Conservation (phyloP, 2,113 vertebrate species). For the human (Homo sapiens) region DNA sequence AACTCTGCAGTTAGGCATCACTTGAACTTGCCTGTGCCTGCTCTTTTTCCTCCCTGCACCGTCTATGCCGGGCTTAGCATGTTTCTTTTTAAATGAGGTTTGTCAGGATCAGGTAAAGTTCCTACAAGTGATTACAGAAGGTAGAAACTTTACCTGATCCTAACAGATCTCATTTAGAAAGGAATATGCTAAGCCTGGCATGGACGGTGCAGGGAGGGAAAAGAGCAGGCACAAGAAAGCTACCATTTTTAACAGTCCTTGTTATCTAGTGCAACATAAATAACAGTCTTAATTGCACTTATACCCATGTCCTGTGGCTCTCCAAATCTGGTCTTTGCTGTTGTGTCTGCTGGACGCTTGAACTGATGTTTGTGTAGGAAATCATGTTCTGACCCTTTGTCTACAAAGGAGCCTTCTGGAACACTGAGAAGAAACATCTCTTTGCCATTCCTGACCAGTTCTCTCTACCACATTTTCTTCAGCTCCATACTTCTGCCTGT, state of each 20-base stretch:
- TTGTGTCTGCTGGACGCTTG: background rate
- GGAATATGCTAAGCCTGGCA: rapidly evolving
- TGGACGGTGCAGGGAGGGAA: background rate
- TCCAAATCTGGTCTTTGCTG: background rate
- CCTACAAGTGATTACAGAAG: background rate
- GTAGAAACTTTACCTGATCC: background rate
- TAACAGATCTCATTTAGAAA: background rate
- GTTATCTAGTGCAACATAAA: background rate
- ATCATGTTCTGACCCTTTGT: no score
- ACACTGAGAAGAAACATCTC: background rate
- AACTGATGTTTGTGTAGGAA: background rate
- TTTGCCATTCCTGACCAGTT: background rate
- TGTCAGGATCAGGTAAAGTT: background rate
- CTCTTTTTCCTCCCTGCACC: background rate
- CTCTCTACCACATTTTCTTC: background rate
- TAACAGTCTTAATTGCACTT: background rate
- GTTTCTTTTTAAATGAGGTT: background rate
- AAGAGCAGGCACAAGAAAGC: background rate
- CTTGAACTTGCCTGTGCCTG: background rate
- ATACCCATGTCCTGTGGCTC: background rate
- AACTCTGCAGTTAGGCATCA: background rate
- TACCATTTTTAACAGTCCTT: background rate
- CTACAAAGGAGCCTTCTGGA: background rate
- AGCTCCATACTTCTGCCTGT: rapidly evolving
- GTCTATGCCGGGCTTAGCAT: rapidly evolving